Evolutionary conservation across 2,888 invertebrate genomes (phyloP), one percentile per base, ranked within the genome.

Genomic region (Eupithecia insigniata): DNA sequence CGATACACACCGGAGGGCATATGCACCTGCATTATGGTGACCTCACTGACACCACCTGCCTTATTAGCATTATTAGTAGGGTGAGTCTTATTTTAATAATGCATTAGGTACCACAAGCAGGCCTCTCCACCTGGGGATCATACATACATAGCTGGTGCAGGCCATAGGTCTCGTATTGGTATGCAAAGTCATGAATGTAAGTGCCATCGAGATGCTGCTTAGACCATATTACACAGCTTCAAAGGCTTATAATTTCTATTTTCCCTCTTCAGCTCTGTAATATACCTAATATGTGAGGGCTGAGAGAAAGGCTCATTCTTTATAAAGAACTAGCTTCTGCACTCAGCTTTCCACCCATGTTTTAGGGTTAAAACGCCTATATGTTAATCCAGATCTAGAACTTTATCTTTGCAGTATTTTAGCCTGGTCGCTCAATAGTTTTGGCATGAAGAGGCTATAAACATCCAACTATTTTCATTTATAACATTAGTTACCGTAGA

Each of bases 11-110:
- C n/a, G 97, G 97, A 34, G 98, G 97, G 0, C 95, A 95, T 81
- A 98, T 99, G 97, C 97, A 98, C 83, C 94, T 99, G 10, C 99
- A 99, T 90, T 99, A 99, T 90, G 99, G 99, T 18, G 99, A 99
- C 87, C 97, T 99, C 96, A 99, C 99, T 0, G 99, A 99, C 90
- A 99, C 99, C 66, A 98, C 99, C 77, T 99, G 99, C 88, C 90
- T 94, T 67, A 94, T 94, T 76, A 88, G 90, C 75, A 93, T 94
- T 80, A 93, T 94, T 60, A 89, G 90, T 69, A 92, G 91, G 90
- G 94, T 93, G 76, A 77, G 82, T 61, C 70, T 65, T 46, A 62
- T 36, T 36, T 36, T 12, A 34, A 32, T 7, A 32, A 32, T 7
- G 6, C 5, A 32, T 32, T 7, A 32, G 32, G 32, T 7, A 4